phyloP scores from a whole-genome alignment of 2,113 vertebrate genomes.

The Dasyornis broadbenti region DNA sequence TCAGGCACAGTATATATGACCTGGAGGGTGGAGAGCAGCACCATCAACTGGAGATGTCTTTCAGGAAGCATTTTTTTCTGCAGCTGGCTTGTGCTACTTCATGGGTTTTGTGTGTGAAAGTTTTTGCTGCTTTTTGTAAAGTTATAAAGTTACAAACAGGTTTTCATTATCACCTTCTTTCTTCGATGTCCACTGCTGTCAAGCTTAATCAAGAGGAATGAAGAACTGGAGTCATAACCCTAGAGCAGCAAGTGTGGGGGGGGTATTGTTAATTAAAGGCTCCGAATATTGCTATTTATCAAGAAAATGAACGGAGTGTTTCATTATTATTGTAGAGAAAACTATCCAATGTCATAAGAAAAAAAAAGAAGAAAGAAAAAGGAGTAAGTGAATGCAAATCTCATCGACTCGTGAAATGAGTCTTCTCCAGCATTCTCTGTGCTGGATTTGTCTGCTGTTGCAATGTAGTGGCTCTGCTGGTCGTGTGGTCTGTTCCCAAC shows the following conservation, averaged over 20 bases:
- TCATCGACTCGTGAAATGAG: not conserved
- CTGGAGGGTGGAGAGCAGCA: not conserved
- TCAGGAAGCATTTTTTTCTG: not conserved
- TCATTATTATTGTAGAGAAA: not conserved
- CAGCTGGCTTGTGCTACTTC: not conserved
- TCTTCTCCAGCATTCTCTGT: not conserved
- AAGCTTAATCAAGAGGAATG: not conserved
- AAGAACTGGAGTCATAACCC: not conserved
- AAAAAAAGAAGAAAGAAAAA: not conserved
- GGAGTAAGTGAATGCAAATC: not conserved
- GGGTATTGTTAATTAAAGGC: not conserved
- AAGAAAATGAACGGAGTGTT: not conserved
- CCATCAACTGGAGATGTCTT: not conserved
- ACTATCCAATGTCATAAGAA: not conserved
- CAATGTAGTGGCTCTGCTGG: not conserved
- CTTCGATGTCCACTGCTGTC: not conserved
- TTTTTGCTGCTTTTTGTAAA: not conserved
- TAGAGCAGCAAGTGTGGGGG: rapidly evolving
- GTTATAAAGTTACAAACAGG: not conserved
- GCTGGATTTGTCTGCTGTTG: not conserved
- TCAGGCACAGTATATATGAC: not conserved
- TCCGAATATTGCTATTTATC: not conserved
- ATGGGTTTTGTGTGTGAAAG: not conserved
- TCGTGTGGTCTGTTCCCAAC: not conserved
- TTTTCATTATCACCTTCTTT: not conserved